These are phyloP conservation scores for Thunnus thynnus DNA, from an alignment of 2,113 vertebrate genomes.

Conservation along the genomic window DNA sequence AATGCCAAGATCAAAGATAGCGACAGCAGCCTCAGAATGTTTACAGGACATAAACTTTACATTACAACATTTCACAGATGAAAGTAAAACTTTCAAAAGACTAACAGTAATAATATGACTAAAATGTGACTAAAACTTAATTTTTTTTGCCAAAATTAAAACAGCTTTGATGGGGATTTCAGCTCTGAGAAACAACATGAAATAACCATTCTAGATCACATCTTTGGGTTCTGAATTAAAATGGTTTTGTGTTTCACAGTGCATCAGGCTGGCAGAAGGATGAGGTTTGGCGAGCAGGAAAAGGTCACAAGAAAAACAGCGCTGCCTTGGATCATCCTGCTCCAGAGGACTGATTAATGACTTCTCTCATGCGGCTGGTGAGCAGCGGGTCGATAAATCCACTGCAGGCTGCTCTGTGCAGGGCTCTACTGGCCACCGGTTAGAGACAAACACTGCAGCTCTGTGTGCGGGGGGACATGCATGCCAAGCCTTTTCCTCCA, in stretches of 20 bases:
- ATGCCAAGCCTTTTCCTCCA: slow-evolving; percentile 34
- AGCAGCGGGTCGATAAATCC: slow-evolving; percentile 50
- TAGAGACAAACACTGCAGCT: slow-evolving; percentile 55
- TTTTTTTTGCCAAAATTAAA: too few relatives aligned
- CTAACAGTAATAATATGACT: too few relatives aligned
- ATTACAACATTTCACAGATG: too few relatives aligned
- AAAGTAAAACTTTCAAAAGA: too few relatives aligned
- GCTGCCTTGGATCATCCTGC: slow-evolving; percentile 9
- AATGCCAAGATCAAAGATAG: too few relatives aligned
- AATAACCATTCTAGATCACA: neutral
- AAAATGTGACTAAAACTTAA: too few relatives aligned
- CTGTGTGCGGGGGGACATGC: slow-evolving; percentile 27
- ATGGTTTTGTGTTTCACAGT: neutral
- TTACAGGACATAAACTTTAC: too few relatives aligned
- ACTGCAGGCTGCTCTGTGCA: slow-evolving; percentile 34
- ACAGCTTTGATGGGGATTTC: too few relatives aligned
- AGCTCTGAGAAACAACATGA: neutral
- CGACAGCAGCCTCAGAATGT: too few relatives aligned
- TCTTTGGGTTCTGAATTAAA: neutral
- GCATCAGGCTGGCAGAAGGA: neutral
- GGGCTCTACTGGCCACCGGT: slow-evolving; percentile 25
- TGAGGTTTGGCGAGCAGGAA: neutral
- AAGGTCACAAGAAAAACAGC: slow-evolving; percentile 15
- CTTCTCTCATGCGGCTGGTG: slow-evolving; percentile 26
- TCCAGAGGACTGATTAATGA: slow-evolving; percentile 44